Evolutionary conservation across 2,888 invertebrate genomes (phyloP).

Genomic region (Agrochola lota): DNA sequence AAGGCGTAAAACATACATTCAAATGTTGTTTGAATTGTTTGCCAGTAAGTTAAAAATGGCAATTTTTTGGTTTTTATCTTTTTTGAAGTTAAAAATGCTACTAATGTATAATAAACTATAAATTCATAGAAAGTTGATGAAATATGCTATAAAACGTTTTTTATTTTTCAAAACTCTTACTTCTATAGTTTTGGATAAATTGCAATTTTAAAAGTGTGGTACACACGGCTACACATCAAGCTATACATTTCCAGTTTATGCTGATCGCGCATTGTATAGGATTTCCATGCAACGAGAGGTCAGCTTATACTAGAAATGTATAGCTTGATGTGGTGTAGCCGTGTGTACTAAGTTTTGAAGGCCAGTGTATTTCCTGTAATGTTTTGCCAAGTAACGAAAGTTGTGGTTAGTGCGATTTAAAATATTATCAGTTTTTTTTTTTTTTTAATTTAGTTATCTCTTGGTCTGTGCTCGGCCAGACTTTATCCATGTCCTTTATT

Average conservation of each 20-base stretch:
- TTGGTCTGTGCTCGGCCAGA: neutral
- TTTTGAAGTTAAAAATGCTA: neutral
- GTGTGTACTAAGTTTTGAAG: too few species aligned
- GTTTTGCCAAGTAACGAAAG: too few species aligned
- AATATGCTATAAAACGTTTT: neutral
- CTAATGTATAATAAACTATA: too few species aligned
- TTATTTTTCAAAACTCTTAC: neutral
- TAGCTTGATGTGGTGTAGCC: too few species aligned
- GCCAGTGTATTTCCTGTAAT: too few species aligned
- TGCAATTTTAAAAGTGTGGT: neutral
- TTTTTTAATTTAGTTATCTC: neutral
- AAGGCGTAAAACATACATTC: neutral
- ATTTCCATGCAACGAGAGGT: too few species aligned
- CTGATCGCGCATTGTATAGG: too few species aligned
- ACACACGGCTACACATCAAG: too few species aligned
- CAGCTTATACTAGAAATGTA: too few species aligned
- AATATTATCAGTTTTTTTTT: neutral
- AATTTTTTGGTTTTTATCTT: neutral
- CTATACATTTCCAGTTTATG: too few species aligned
- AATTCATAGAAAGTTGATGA: neutral
- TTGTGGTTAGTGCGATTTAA: neutral
- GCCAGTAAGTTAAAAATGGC: neutral
- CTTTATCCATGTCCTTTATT: neutral
- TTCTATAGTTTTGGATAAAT: neutral
- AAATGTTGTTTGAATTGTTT: neutral